Base-by-base conservation (phyloP, 1,140 invertebrate species). In the Phortica variegata region DNA sequence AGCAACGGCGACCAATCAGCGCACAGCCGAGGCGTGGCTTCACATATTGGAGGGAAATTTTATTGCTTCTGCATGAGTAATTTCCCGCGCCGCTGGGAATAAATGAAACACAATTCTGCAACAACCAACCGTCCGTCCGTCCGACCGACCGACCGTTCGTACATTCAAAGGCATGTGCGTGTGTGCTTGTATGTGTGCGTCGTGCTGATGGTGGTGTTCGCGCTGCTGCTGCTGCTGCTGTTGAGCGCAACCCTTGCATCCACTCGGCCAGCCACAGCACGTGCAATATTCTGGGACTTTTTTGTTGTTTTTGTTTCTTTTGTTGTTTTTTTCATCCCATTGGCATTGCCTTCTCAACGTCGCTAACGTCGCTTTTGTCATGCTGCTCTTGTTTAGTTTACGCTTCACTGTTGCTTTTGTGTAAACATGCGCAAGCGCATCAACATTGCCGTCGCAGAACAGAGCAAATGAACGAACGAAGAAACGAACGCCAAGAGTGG, bases 401-500 rank as follows among this genome's bases (percentile, higher is more conserved):
- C 32, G 32, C 32, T 15, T 34, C 13, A 51, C 63, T 50, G 54
- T 69, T 69, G 63, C 63, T 68, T 58, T 68, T 68, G 23, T 26
- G 63, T 68, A 68, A 68, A 68, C 63, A 68, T 65, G 63, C 63
- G 63, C 63, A 49, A 49, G 63, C 63, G 63, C 10, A 26, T 26
- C 5, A 26, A 26, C 5, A 6, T 26, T 26, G 23, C n/a, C n/a
- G n/a, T n/a, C n/a, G n/a, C 63, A 54, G 10, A 16, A 8, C 3
- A 38, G 34, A 41, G 19, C 37, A 33, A 40, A n/a, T n/a, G n/a
- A n/a, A n/a, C n/a, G n/a, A n/a, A n/a, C n/a, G n/a, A n/a, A n/a
- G n/a, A n/a, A n/a, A n/a, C n/a, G n/a, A n/a, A n/a, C n/a, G n/a
- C n/a, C n/a, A n/a, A n/a, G n/a, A n/a, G n/a, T n/a, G n/a, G n/a